These are phyloP conservation scores for Erythrocercus mccallii DNA, from an alignment of 2,113 vertebrate genomes.

Conservation along the genomic window DNA sequence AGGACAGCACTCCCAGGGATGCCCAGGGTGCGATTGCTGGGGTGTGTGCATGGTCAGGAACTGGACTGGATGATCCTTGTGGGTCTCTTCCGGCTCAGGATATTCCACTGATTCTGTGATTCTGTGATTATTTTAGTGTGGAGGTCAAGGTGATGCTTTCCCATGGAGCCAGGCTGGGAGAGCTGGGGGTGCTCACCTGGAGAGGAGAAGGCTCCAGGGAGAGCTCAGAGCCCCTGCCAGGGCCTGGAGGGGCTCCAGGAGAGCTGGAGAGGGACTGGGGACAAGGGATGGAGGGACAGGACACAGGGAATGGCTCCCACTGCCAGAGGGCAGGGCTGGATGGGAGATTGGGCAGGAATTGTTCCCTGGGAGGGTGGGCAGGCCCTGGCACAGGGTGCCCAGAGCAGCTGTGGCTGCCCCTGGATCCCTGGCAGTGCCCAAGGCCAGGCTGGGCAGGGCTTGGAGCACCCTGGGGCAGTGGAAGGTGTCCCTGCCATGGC, in stretches of 20 bases:
- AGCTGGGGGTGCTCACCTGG: not conserved
- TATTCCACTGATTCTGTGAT: too few relatives aligned
- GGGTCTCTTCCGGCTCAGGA: not conserved
- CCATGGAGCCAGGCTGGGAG: not conserved
- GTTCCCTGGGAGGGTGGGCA: rapidly evolving
- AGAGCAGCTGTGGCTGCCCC: not conserved
- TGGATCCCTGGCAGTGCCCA: not conserved
- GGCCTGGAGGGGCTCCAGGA: not conserved
- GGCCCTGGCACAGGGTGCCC: not conserved
- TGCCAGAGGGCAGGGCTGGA: not conserved
- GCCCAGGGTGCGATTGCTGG: not conserved
- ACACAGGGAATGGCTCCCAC: not conserved
- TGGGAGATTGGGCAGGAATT: not conserved
- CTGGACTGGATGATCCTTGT: not conserved
- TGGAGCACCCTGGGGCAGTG: rapidly evolving
- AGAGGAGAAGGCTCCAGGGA: not conserved
- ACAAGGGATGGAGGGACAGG: not conserved
- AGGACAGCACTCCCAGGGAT: rapidly evolving
- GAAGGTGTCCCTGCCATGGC: not conserved
- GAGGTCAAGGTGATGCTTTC: not conserved
- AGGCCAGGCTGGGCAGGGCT: rapidly evolving
- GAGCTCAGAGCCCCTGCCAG: rapidly evolving
- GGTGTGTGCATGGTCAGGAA: rapidly evolving
- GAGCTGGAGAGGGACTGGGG: not conserved
- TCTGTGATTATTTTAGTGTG: not conserved